Base-by-base conservation (phyloP, 1,140 invertebrate species). In the Drosophila tsacasi region DNA sequence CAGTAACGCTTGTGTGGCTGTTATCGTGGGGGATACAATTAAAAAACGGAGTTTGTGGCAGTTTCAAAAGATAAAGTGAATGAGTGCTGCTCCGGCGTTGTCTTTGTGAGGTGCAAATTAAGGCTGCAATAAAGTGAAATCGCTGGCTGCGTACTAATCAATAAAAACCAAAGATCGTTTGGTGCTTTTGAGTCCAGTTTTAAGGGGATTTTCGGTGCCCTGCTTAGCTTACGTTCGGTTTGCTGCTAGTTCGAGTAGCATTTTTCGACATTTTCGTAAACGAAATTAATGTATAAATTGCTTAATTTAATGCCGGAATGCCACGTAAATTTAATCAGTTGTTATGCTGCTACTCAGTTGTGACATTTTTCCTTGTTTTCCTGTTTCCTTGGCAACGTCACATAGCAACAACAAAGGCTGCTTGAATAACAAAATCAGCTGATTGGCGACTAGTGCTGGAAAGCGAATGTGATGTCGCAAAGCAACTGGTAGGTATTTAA, bases 311-410 rank as follows among this genome's bases (percentile, higher is more conserved):
- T 39, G 59, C 27, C 37, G 25, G 17, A 52, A n/a, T 50, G 35
- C 42, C 40, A 66, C 59, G 74, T 78, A 62, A 79, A 84, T 75
- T 82, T 62, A 85, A 85, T 85, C 82, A 85, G 84, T 84, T 69
- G 54, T 57, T 80, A 74, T 85, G 46, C 46, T 44, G 10, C 63
- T 50, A 7, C 55, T 85, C 63, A 54, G 82, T 85, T 85, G 82
- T 85, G 82, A 75, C 82, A 71, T 75, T 66, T 81, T 76, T 66
- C 37, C 46, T 44, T 25, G 79, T 71, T 79, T 68, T 39, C 46
- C 50, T 19, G 83, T 78, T 76, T 52, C 71, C 71, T n/a, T 50
- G 71, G 46, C 19, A 74, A 74, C 71, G 1, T 30, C 1, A 64
- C 25, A 55, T 85, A 79, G 82, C 69, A 86, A 86, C 83, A 76